These are phyloP conservation scores for Lamellibrachia columna DNA, from an alignment of 2,888 invertebrate genomes.

Conservation along the genomic window DNA sequence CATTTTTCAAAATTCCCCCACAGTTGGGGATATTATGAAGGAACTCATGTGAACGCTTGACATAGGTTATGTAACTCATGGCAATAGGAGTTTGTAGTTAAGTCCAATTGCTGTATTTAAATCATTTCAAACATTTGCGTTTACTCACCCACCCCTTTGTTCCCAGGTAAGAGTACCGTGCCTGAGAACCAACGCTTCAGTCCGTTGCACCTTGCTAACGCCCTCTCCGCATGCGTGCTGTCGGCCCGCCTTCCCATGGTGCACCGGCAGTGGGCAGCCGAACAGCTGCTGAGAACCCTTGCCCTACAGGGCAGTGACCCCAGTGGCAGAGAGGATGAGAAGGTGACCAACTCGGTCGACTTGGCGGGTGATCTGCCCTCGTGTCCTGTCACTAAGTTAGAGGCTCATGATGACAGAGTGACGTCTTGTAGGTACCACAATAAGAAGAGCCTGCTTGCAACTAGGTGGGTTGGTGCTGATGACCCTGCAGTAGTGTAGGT, in stretches of 20 bases:
- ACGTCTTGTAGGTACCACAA: slow-evolving; percentile 68
- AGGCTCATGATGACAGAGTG: slow-evolving; percentile 72
- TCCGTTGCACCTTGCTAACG: slow-evolving; percentile 71
- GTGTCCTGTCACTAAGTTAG: slow-evolving; percentile 65
- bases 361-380: slow-evolving; percentile 67
- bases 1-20: too few species aligned
- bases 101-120: too few species aligned
- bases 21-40: too few species aligned
- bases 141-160: background rate
- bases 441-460: slow-evolving; percentile 68
- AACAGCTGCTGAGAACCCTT: slow-evolving; percentile 69
- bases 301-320: slow-evolving; percentile 37
- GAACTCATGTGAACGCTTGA: too few species aligned
- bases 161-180: background rate
- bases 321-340: background rate
- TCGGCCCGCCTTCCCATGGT: slow-evolving; percentile 69
- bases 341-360: slow-evolving; percentile 65
- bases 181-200: slow-evolving; percentile 37
- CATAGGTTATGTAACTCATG: too few species aligned
- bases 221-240: slow-evolving; percentile 72
- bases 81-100: too few species aligned
- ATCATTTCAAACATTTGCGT: too few species aligned
- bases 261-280: slow-evolving; percentile 73
- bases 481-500: background rate
- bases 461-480: slow-evolving; percentile 62